Base-by-base conservation (phyloP, 2,113 vertebrate species). In the Corvus cornix region DNA sequence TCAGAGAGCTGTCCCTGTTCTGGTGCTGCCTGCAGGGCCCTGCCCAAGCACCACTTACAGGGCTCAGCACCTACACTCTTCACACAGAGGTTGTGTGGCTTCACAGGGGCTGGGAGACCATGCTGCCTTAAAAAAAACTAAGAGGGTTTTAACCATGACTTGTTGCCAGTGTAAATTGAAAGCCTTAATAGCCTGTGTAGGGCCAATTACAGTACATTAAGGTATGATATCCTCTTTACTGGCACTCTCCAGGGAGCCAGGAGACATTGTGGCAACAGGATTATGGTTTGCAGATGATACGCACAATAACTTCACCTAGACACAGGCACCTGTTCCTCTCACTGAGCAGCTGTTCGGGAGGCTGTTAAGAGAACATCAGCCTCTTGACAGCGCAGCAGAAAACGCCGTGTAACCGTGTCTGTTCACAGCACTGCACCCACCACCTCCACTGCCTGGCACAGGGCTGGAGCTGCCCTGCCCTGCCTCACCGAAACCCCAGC, bases 271-370 rank as follows among this genome's bases (percentile, higher is more conserved):
- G 87, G 89, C 83, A 93, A 89, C 86, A 83, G 59, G 62, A 75
- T 89, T 93, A 85, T 59, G 58, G 74, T 84, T 92, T 92, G 64
- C 92, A 96, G 85, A 92, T 93, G 60, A 95, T 75, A 59, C 35
- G 90, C 73, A 46, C 0, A 24, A 64, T 94, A 87, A 81, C 76
- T 91, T 97, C 88, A 93, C 88, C 73, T 86, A 72, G 83, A 82
- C 62, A 33, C 41, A n/a, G 10, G 62, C 90, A 95, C 93, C 93
- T 89, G 85, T 90, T 97, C 86, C 37, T 53, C 70, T 83, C 74
- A 30, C 63, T 31, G 39, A 94, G 62, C 90, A 96, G 93, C 80
- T 96, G 92, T 95, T 92, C 0, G 0, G 37, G 78, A 92, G 60
- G 75, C 90, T 94, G 84, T 91, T 95, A 68, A 70, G 81, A 89